A percentile compares a stretch with the other conserved stretches of the same genome.
These are phyloP conservation scores for Ceratothoa steindachneri DNA, from an alignment of 2,888 invertebrate genomes.

Conservation along the genomic window DNA sequence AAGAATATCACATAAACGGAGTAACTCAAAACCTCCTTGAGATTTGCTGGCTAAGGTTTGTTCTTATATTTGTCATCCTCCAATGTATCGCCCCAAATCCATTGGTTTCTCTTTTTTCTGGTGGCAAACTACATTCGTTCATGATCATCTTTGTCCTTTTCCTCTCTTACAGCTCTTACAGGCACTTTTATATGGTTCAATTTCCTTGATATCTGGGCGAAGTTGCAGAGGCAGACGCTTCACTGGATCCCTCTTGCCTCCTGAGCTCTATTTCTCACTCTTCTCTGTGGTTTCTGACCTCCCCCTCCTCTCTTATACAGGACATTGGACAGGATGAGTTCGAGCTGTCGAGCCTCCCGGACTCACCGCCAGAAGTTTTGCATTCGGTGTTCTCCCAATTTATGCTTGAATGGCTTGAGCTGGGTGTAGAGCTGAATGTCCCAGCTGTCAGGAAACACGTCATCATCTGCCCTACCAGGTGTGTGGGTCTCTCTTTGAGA, in stretches of 20 bases:
- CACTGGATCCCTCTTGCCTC: not conserved
- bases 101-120: not conserved
- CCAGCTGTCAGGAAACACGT: conserved; percentile 61
- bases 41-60: no score
- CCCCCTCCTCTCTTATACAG: no score
- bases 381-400: conserved; percentile 58
- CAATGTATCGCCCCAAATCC: not conserved
- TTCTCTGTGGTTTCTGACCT: not conserved
- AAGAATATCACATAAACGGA: no score
- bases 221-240: no score
- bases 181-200: no score
- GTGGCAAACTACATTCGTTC: not conserved
- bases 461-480: conserved; percentile 50
- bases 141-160: not conserved
- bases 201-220: no score
- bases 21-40: no score
- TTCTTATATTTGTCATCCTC: not conserved
- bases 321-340: no score
- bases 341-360: not conserved
- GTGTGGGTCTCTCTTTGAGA: no score
- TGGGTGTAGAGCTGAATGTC: conserved; percentile 58
- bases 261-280: not conserved
- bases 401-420: conserved; percentile 62
- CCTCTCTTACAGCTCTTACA: not conserved
- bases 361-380: conserved; percentile 53